Evolutionary conservation across 2,113 vertebrate genomes (phyloP), one percentile per base, ranked within the genome.

Genomic region (Seriola quinqueradiata): DNA sequence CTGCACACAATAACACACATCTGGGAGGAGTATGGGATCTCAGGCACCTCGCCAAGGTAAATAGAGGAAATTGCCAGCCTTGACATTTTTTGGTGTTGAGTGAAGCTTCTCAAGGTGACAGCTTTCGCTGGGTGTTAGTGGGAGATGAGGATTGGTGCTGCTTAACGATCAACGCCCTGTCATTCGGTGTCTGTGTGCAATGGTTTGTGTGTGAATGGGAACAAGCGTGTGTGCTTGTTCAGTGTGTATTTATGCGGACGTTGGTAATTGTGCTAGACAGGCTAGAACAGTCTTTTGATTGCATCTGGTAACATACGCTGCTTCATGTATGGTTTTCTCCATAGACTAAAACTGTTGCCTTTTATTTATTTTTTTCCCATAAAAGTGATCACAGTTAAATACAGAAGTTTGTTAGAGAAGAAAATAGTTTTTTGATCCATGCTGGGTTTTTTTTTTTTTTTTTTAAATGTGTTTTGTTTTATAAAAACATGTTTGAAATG

Each of bases 21-120:
- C 86, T 83, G 88, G 87, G 84, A 85, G 72, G 81, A 50, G 74
- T 78, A 63, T 59, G 80, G 75, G 73, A 84, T 81, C 77, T 79
- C 36, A 63, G 86, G 83, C 86, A 80, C 64, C 54, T 87, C 4
- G 82, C 89, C 92, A 86, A 87, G 60, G 79, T 87, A 91, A 90
- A 91, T 52, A 81, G 58, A 86, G 66, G 65, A 88, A 88, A 85
- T 80, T 90, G 86, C 87, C 77, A 87, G 79, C 54, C 72, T 77
- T 86, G 68, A 80, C 83, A 87, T 89, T 76, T 91, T 75, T 83
- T 64, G 63, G 74, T 86, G 83, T 50, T 79, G 82, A 72, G 63
- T 44, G 23, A 79, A 46, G 75, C 70, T 75, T 82, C 70, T 89
- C 72, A 91, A 87, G 87, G 91, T 90, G 91, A 92, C 86, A 84